Percentiles rank a stretch among this genome's conserved stretches.
These are phyloP conservation scores for Andricus curvator DNA, from an alignment of 2,888 invertebrate species.

Conservation along the genomic window DNA sequence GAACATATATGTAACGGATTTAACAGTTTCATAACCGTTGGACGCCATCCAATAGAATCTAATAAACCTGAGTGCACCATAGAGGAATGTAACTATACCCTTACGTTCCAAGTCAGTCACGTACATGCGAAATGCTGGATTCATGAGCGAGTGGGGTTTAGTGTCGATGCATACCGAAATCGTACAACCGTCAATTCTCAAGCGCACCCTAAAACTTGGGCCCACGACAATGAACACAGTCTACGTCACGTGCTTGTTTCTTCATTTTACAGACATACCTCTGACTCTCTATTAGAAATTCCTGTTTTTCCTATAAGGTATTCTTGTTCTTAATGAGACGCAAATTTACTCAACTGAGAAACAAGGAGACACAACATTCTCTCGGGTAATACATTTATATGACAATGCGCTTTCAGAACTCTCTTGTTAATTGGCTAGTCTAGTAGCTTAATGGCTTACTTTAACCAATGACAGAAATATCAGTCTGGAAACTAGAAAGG, in stretches of 20 bases:
- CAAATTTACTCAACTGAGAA: constrained; percentile 12
- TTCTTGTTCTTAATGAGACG: constrained; percentile 7
- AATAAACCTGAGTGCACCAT: constrained; percentile 62
- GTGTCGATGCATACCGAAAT: constrained; percentile 49
- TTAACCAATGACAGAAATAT: not conserved
- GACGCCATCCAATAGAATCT: constrained; percentile 61
- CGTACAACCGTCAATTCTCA: constrained; percentile 31
- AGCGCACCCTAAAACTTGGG: constrained; percentile 5
- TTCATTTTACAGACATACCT: not conserved
- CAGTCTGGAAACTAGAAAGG: not conserved
- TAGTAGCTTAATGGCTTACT: not conserved
- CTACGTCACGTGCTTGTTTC: constrained; percentile 3
- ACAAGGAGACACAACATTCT: not conserved
- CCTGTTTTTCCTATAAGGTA: not conserved
- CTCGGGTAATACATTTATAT: too few species aligned
- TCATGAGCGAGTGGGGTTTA: constrained; percentile 52
- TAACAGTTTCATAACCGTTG: constrained; percentile 59
- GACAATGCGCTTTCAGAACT: too few species aligned
- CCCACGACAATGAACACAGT: constrained; percentile 16
- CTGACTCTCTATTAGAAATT: not conserved
- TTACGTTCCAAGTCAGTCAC: constrained; percentile 55
- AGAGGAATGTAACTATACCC: constrained; percentile 54
- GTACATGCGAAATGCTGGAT: constrained; percentile 50
- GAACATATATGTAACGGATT: constrained; percentile 55
- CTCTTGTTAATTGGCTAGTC: too few species aligned